A percentile compares a stretch with the other conserved stretches of the same genome.
Evolutionary conservation across 2,113 vertebrate genomes (phyloP).

Genomic region (Megalops atlanticus): DNA sequence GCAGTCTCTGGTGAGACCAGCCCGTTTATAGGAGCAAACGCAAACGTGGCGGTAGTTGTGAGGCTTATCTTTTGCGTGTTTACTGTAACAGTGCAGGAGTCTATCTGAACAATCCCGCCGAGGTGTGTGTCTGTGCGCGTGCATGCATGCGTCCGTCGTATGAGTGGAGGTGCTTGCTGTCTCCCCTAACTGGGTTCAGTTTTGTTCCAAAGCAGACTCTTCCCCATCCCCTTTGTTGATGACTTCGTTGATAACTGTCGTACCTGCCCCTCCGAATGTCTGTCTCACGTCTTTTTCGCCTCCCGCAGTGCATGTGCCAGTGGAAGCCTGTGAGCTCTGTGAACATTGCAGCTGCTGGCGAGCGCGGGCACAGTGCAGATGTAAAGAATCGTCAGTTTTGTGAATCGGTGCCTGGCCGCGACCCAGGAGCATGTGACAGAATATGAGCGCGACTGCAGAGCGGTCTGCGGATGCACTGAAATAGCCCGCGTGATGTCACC

Average conservation of each 20-base stretch:
- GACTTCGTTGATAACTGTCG: too few species aligned
- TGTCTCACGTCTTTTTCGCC: too few species aligned
- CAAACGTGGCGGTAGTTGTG: neutral
- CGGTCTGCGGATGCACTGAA: slow-evolving; percentile 2
- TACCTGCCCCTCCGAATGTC: too few species aligned
- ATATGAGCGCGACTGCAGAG: slow-evolving; percentile 9
- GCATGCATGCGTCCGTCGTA: neutral
- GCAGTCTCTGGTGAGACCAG: neutral
- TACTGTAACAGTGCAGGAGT: neutral
- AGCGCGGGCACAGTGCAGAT: neutral
- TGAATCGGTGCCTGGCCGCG: slow-evolving; percentile 26
- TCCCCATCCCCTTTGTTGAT: too few species aligned
- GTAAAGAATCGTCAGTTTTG: neutral
- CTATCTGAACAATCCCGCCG: neutral
- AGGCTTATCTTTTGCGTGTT: neutral
- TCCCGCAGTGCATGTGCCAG: too few species aligned
- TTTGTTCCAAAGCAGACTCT: too few species aligned
- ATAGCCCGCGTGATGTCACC: slow-evolving; percentile 29
- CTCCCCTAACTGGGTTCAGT: too few species aligned
- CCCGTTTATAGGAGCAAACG: neutral
- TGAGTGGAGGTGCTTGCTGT: too few species aligned
- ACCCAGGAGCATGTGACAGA: slow-evolving; percentile 28
- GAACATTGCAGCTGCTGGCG: neutral
- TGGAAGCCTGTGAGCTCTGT: neutral
- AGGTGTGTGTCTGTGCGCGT: neutral